phyloP scores from a whole-genome alignment of 2,113 vertebrate genomes.

The Caretta caretta region DNA sequence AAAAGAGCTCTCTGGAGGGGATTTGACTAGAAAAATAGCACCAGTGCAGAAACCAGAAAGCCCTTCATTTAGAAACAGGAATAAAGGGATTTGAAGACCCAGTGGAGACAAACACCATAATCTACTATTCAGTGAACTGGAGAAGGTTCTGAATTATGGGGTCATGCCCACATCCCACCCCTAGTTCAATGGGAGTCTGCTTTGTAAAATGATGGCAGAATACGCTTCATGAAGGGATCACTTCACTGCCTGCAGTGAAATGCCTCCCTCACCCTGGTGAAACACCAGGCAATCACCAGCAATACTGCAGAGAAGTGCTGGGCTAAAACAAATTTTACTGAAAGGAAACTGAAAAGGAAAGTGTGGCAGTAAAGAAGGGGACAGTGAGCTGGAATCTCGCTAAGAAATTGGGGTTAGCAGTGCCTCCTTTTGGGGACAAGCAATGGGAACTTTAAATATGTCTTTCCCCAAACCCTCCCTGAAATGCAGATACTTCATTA shows the following conservation, averaged over 20 bases:
- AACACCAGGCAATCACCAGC: neutral
- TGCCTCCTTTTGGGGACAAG: neutral
- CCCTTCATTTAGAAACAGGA: neutral
- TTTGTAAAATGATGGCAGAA: neutral
- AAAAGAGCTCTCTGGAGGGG: neutral
- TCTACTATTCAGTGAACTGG: neutral
- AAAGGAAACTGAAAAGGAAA: neutral
- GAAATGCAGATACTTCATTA: fast-evolving
- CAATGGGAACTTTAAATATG: neutral
- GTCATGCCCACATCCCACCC: fast-evolving
- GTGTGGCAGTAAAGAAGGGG: neutral
- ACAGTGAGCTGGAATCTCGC: neutral
- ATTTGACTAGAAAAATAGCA: neutral
- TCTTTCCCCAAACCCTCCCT: neutral
- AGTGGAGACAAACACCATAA: neutral
- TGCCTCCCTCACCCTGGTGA: neutral
- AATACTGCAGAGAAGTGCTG: neutral
- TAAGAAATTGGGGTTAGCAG: neutral
- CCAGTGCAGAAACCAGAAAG: neutral
- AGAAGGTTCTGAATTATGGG: neutral
- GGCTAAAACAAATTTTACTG: neutral
- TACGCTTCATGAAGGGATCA: neutral
- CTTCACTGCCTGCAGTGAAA: neutral
- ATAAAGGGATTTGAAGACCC: neutral
- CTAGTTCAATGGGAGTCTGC: neutral